A percentile compares a stretch with the other conserved stretches of the same genome.
These are phyloP conservation scores for Cryptoleucopteryx plumbea DNA, from an alignment of 2,113 vertebrate species.

Conservation along the genomic window DNA sequence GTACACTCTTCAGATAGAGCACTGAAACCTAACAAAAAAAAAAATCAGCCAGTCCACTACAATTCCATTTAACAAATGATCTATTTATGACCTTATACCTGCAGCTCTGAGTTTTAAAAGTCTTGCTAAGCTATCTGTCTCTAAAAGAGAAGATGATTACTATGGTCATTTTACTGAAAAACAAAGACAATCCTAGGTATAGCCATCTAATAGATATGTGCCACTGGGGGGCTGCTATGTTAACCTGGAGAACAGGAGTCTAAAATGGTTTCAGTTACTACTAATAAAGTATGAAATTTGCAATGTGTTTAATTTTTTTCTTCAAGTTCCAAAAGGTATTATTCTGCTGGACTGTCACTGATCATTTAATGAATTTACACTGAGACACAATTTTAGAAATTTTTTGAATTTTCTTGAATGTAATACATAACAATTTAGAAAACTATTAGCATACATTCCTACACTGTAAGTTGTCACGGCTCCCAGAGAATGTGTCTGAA, in stretches of 20 bases:
- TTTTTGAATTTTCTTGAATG: background rate
- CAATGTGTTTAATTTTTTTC: background rate
- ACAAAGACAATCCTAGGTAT: background rate
- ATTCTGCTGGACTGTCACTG: background rate
- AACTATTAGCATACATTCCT: background rate
- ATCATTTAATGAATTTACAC: background rate
- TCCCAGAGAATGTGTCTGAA: background rate
- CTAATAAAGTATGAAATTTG: background rate
- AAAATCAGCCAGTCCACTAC: background rate
- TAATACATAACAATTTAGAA: background rate
- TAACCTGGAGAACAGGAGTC: background rate
- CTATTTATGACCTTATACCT: background rate
- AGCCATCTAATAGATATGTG: background rate
- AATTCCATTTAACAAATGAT: background rate
- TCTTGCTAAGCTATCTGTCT: background rate
- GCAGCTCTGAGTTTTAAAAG: background rate
- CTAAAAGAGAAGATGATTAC: background rate
- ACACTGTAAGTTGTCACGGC: background rate
- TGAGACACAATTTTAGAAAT: background rate
- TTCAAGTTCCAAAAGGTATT: background rate
- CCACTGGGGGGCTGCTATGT: background rate
- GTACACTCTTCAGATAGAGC: background rate
- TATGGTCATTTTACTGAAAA: background rate
- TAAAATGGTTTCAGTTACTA: background rate
- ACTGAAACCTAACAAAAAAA: background rate